A percentile compares a stretch with the other conserved stretches of the same genome.
phyloP scores from a whole-genome alignment of 2,888 invertebrate genomes.

The Polymixis flavicincta region DNA sequence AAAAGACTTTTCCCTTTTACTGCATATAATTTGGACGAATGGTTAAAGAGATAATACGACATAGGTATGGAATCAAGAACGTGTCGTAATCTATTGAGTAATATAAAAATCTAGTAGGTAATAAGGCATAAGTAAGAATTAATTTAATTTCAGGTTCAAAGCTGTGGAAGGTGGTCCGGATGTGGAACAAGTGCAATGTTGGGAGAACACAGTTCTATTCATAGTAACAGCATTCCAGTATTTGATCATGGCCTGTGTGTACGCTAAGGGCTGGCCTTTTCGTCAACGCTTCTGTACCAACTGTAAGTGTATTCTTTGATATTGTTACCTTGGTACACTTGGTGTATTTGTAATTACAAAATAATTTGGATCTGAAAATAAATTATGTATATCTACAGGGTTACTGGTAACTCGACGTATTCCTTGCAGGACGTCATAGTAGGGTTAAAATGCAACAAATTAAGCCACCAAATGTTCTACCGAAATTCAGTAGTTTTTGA shows the following conservation, averaged over 20 bases:
- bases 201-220: constrained; percentile 95
- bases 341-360: background rate
- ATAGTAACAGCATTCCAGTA: constrained; percentile 95
- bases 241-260: constrained; percentile 94
- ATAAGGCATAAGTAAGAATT: background rate
- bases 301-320: constrained; percentile 81
- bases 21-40: no score
- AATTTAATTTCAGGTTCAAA: constrained; percentile 79
- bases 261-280: constrained; percentile 95
- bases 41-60: no score
- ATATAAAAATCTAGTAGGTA: no score
- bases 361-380: background rate
- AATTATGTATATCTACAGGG: no score
- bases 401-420: no score
- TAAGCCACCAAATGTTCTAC: no score
- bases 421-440: no score
- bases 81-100: no score
- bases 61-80: no score
- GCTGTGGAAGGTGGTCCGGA: constrained; percentile 85
- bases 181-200: constrained; percentile 91
- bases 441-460: no score
- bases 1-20: no score
- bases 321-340: background rate
- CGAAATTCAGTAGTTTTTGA: no score
- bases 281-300: constrained; percentile 93